Base-by-base conservation (phyloP, 1,140 invertebrate genomes). In the Trichogramma pretiosum region DNA sequence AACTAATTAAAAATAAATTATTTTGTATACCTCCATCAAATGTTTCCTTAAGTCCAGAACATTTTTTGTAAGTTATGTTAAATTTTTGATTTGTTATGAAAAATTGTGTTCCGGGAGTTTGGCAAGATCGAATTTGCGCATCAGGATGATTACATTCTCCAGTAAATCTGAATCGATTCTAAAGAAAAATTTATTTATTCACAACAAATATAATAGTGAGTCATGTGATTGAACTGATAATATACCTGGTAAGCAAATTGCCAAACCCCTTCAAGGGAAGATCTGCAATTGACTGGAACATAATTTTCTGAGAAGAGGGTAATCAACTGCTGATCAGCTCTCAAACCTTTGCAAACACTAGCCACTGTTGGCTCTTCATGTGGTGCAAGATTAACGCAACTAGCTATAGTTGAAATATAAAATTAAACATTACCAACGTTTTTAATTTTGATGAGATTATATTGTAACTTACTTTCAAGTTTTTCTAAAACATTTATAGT, bases 71-170 rank as follows among this genome's bases (percentile, higher is more conserved):
- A 7, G 87, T 93, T 46, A 98, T 93, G 57, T 91, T 89, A 57
- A 98, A 98, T 61, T 96, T 93, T 65, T 97, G 89, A 74, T 98
- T 98, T 22, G 92, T 89, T 54, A 96, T 95, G 32, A 94, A 81
- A 68, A 94, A 95, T 65, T 95, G 88, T 11, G 91, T 93, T 48
- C 93, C 94, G 26, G 93, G 89, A 11, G 86, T 89, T 73, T 98
- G 94, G 72, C 94, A 98, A 0, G 93, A 95, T 58, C 80, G 81
- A 52, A 98, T 93, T 57, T 85, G 81, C 5, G 87, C 89, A 67
- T 93, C 88, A 1, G 83, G 84, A 67, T 91, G 73, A 56, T 81
- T 79, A 63, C 91, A 95, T 66, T 93, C 90, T 22, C 91, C 90
- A 21, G 89, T 92, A 61, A 93, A 94, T 50, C 89, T 79, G 61